Base-by-base conservation (phyloP, 2,888 invertebrate genomes). In the Drosophila anomelani region DNA sequence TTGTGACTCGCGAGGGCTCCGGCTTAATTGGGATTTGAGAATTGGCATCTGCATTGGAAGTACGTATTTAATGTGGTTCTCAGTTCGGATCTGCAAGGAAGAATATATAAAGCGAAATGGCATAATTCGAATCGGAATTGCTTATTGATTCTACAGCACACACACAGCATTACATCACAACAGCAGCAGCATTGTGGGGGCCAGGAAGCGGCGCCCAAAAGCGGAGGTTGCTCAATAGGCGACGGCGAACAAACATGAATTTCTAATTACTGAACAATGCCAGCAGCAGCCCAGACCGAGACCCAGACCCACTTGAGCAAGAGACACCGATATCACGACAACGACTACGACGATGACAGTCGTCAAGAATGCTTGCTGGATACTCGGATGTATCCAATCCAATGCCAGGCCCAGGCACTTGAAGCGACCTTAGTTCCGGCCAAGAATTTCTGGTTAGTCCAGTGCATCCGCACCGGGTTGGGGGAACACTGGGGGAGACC, bases 211-310 rank as follows among this genome's bases (percentile, higher is more conserved):
- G 43, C 66, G 13, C 47, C 67, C 46, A 63, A 23, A 23, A 39
- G 38, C 43, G 49, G 43, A 57, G 58, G 69, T 57, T 73, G 57
- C 72, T 58, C 58, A 63, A 58, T 56, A n/a, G 38, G 8, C 17
- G 17, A 15, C 57, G 57, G 47, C 43, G 29, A 51, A 51, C 62
- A 70, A 71, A 49, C 71, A 71, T 73, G 61, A 71, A 58, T 73
- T 58, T 64, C 74, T 73, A 73, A 73, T 70, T 70, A 70, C 69
- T 43, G 51, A 49, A 59, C 59, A 70, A 59, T 54, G 56, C 53
- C 53, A 46, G 26, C 15, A 44, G 55, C 44, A 39, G 32, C 23
- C 53, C 44, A 51, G 44, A 41, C 57, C 13, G 26, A 46, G 61
- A 43, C n/a, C 38, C 17, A 63, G 38, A 12, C 20, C 62, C 63